These are phyloP conservation scores for Calameuta filiformis DNA, from an alignment of 2,888 invertebrate genomes.

Conservation along the genomic window DNA sequence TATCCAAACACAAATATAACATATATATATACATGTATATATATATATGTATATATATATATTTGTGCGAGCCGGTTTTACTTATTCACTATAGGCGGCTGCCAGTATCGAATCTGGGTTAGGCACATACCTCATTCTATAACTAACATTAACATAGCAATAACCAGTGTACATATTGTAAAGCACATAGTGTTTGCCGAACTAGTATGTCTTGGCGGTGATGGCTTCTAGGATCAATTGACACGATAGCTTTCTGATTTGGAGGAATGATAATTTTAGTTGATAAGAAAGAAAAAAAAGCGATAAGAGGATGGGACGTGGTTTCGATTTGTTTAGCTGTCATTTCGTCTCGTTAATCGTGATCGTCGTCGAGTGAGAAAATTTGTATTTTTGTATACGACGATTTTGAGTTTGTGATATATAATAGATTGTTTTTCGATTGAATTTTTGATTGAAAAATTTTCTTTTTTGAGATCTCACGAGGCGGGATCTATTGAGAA, in stretches of 20 bases:
- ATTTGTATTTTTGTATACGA: not conserved
- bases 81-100: not conserved
- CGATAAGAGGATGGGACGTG: too few relatives aligned
- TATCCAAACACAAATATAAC: too few relatives aligned
- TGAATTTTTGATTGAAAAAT: too few relatives aligned
- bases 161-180: not conserved
- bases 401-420: not conserved
- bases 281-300: not conserved
- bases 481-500: rapidly evolving
- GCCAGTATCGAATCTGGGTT: not conserved
- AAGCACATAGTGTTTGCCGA: not conserved
- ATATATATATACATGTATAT: too few relatives aligned
- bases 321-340: too few relatives aligned
- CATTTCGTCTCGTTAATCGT: too few relatives aligned
- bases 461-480: too few relatives aligned
- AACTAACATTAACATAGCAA: not conserved
- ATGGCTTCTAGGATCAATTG: not conserved
- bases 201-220: not conserved
- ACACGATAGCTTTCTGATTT: not conserved
- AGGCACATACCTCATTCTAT: not conserved
- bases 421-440: too few relatives aligned
- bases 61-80: not conserved
- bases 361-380: too few relatives aligned
- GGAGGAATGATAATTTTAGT: not conserved
- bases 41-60: not conserved